phyloP scores from a whole-genome alignment of 1,140 invertebrate genomes.

The Parasteatoda tepidariorum region DNA sequence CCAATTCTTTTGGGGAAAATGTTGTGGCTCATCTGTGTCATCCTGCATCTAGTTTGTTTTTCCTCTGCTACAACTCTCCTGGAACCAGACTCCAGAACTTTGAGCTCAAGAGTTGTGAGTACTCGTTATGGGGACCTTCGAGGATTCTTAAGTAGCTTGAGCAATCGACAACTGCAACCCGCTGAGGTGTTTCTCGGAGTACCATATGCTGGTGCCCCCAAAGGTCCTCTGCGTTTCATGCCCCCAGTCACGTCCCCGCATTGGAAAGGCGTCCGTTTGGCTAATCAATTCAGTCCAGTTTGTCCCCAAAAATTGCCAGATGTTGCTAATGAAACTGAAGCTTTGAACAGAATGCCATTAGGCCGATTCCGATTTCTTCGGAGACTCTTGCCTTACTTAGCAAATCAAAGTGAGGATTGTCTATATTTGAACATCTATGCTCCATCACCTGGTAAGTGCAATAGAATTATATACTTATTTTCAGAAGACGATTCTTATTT shows the following conservation, averaged over 20 bases:
- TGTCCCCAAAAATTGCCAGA: constrained; percentile 78
- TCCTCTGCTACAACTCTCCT: neutral
- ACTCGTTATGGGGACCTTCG: constrained; percentile 91
- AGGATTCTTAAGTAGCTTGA: constrained; percentile 77
- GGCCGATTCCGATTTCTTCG: constrained; percentile 85
- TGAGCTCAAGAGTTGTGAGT: constrained; percentile 77
- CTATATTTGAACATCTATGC: constrained; percentile 93
- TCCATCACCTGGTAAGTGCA: constrained; percentile 70
- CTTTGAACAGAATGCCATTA: constrained; percentile 74
- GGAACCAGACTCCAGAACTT: constrained; percentile 33
- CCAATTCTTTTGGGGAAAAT: no score
- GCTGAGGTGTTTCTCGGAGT: constrained; percentile 74
- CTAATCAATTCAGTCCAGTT: constrained; percentile 81
- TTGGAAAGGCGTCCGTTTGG: constrained; percentile 90
- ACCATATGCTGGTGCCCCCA: constrained; percentile 84
- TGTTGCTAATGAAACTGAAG: constrained; percentile 77
- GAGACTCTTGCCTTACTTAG: constrained; percentile 77
- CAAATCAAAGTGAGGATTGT: constrained; percentile 90
- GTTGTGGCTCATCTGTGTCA: no score
- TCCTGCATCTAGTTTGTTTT: no score
- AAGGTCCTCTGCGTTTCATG: constrained; percentile 78
- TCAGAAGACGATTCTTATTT: no score
- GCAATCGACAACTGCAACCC: constrained; percentile 67
- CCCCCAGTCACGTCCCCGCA: constrained; percentile 76
- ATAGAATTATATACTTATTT: no score